Base-by-base conservation (phyloP, 2,113 vertebrate species). In the Gulo gulo region DNA sequence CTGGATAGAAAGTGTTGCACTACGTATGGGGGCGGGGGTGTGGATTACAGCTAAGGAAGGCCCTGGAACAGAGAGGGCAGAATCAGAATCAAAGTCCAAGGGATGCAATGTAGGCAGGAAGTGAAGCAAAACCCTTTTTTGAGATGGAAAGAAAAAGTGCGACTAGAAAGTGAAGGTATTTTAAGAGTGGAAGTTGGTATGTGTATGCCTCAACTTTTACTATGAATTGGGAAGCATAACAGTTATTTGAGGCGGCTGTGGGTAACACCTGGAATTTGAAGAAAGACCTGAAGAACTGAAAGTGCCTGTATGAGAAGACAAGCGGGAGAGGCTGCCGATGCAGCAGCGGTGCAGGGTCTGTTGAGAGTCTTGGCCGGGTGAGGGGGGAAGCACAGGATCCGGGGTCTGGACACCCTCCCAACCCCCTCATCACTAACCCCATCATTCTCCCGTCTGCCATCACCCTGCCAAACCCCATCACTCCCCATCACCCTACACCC, bases 161-260 rank as follows among this genome's bases (percentile, higher is more conserved):
- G n/a, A 42, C 65, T 63, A 73, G 63, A 82, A 82, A 88, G n/a
- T 81, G 65, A 88, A 81, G 61, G 50, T 80, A 34, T 45, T 36
- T 47, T 61, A 15, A 71, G 1, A 55, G 29, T 73, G 65, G 24
- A 36, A 76, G 73, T 13, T 24, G 45, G 6, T 42, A 52, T 76
- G 26, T 29, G 20, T 63, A 63, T 10, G 16, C 13, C 79, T 76
- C 31, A 39, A 26, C 45, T 29, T 78, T 76, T 90, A 15, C 80
- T 55, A 16, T 29, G n/a, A 84, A 29, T 7, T 59, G 20, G 45
- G 15, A 84, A 16, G 36, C 87, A 45, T 36, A 31, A 34, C 1
- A 5, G 39, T 45, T n/a, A 76, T 83, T 90, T 29, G 78, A 76
- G 45, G 29, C 55, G 65, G 4, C 21, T 78, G 11, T 47, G 24